Conservation (phyloP, 2,797 vertebrate genomes). For the Champsocephalus esox region DNA sequence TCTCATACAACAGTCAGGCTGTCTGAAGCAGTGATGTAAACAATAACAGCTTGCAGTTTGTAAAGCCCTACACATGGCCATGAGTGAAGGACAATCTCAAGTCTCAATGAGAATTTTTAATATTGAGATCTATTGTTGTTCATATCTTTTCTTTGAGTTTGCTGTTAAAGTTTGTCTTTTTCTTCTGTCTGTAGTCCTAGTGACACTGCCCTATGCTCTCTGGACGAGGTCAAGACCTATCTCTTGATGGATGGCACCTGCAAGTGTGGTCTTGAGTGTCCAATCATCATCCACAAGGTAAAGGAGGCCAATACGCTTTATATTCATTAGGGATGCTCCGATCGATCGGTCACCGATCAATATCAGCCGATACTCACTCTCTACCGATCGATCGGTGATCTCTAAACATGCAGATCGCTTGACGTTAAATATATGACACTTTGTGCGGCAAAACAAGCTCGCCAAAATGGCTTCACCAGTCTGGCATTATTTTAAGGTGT, state of each 20-base stretch:
- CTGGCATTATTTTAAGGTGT: no score
- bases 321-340: background rate
- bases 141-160: background rate
- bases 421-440: no score
- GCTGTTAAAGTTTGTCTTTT: background rate
- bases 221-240: conserved; percentile 98
- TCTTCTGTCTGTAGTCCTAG: conserved; percentile 88
- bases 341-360: no score
- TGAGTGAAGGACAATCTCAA: background rate
- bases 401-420: no score
- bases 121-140: background rate
- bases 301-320: background rate
- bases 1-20: background rate
- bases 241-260: conserved; percentile 98
- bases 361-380: no score
- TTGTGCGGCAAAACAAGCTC: no score
- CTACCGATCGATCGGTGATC: no score
- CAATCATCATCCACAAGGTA: conserved; percentile 98
- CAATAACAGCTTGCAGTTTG: background rate
- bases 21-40: background rate
- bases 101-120: background rate
- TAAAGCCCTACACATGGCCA: background rate
- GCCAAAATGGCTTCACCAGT: no score
- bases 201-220: conserved; percentile 93
- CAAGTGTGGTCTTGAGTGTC: conserved; percentile 99